Conservation (phyloP, 2,888 invertebrate species). For the Orchestes rusci region DNA sequence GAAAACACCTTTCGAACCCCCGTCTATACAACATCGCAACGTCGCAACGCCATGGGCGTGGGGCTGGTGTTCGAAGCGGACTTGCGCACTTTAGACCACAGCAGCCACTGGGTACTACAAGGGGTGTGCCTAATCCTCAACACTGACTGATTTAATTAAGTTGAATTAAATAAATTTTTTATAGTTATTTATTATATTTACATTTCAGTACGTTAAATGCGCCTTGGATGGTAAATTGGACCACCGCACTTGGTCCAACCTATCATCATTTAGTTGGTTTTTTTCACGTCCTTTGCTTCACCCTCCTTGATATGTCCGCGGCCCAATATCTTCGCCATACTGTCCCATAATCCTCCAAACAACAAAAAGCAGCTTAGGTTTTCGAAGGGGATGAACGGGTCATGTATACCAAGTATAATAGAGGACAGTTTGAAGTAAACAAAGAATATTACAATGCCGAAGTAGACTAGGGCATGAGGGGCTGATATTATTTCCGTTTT, state of each 20-base stretch:
- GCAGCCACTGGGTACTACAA: conserved; percentile 85
- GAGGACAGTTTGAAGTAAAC: conserved; percentile 96
- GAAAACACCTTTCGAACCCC: conserved; percentile 84
- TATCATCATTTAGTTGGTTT: conserved; percentile 56
- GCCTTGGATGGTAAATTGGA: not conserved
- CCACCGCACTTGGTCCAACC: conserved; percentile 36
- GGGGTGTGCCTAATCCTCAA: conserved; percentile 85
- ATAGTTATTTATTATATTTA: conserved; percentile 5
- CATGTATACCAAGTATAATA: conserved; percentile 92
- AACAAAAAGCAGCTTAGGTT: conserved; percentile 95
- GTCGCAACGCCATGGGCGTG: conserved; percentile 86
- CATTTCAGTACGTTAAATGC: conserved; percentile 23
- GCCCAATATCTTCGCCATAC: conserved; percentile 81
- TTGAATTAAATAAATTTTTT: not conserved
- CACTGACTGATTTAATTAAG: conserved; percentile 49
- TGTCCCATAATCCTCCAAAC: conserved; percentile 98
- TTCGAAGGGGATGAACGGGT: conserved; percentile 98
- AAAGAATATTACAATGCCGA: conserved; percentile 95
- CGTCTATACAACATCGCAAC: conserved; percentile 80
- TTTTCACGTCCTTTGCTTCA: conserved; percentile 74
- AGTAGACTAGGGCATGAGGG: conserved; percentile 94
- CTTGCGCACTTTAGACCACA: conserved; percentile 71
- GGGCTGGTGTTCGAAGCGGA: conserved; percentile 89
- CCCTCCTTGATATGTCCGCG: conserved; percentile 71
- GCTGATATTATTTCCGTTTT: conserved; percentile 94